These are phyloP conservation scores for Laothoe populi DNA, from an alignment of 2,888 invertebrate genomes.

Conservation along the genomic window DNA sequence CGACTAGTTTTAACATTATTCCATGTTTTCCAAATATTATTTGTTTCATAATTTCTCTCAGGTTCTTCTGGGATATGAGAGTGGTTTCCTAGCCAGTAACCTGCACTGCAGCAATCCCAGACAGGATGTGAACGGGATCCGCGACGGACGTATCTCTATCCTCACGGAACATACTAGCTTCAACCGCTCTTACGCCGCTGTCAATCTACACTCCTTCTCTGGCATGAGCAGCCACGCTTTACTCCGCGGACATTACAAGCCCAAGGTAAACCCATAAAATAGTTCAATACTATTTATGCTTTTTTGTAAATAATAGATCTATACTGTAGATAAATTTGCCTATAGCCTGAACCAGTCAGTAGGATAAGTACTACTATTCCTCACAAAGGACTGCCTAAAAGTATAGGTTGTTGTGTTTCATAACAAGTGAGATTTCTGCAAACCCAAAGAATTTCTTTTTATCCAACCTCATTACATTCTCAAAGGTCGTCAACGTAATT, in stretches of 20 bases:
- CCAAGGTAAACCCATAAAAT: conserved; percentile 53
- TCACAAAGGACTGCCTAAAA: too few species aligned
- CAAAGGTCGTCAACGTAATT: too few species aligned
- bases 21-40: too few species aligned
- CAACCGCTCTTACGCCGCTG: conserved; percentile 73
- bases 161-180: conserved; percentile 84
- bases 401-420: too few species aligned
- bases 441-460: too few species aligned
- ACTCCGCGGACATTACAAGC: conserved; percentile 60
- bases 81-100: conserved; percentile 88
- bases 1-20: too few species aligned
- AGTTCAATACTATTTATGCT: not conserved
- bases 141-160: conserved; percentile 81
- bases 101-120: conserved; percentile 87
- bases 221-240: conserved; percentile 66
- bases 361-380: too few species aligned
- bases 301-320: too few species aligned
- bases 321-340: too few species aligned
- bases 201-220: conserved; percentile 64
- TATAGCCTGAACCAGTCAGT: too few species aligned
- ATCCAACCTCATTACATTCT: too few species aligned
- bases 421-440: too few species aligned
- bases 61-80: conserved; percentile 87
- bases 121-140: conserved; percentile 75
- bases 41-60: conserved; percentile 84